Conservation (phyloP, 2,888 invertebrate species). For the Blastobasis lacticolella region DNA sequence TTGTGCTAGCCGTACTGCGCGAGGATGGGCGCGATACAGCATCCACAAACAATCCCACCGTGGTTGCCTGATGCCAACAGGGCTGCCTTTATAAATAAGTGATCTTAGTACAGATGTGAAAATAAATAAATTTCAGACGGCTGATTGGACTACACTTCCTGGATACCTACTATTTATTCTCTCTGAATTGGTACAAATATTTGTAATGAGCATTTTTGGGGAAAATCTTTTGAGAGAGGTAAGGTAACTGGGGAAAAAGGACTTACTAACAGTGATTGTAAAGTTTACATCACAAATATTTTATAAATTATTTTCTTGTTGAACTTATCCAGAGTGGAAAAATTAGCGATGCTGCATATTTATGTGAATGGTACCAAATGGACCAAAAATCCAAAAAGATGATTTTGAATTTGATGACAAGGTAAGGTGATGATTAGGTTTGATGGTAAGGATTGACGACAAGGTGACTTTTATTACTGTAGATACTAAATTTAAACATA, state of each 20-base stretch:
- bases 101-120: too few relatives aligned
- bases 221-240: conserved; percentile 22
- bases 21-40: too few relatives aligned
- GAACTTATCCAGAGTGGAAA: conserved; percentile 14
- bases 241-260: conserved; percentile 1
- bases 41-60: too few relatives aligned
- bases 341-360: conserved; percentile 16
- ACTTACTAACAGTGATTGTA: neutral
- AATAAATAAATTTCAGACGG: conserved; percentile 17
- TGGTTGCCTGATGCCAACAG: too few relatives aligned
- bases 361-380: conserved; percentile 17
- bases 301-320: neutral
- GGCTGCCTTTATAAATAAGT: too few relatives aligned
- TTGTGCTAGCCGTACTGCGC: too few relatives aligned
- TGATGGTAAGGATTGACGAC: too few relatives aligned
- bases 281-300: neutral
- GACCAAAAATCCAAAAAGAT: conserved; percentile 11
- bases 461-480: too few relatives aligned
- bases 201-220: conserved; percentile 24
- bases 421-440: conserved; percentile 5
- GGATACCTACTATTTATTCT: conserved; percentile 17
- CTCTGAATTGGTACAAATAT: conserved; percentile 22
- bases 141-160: conserved; percentile 17
- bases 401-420: conserved; percentile 7
- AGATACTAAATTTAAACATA: too few relatives aligned